Base-by-base conservation (phyloP, 2,888 invertebrate species). In the Podabrus alpinus region DNA sequence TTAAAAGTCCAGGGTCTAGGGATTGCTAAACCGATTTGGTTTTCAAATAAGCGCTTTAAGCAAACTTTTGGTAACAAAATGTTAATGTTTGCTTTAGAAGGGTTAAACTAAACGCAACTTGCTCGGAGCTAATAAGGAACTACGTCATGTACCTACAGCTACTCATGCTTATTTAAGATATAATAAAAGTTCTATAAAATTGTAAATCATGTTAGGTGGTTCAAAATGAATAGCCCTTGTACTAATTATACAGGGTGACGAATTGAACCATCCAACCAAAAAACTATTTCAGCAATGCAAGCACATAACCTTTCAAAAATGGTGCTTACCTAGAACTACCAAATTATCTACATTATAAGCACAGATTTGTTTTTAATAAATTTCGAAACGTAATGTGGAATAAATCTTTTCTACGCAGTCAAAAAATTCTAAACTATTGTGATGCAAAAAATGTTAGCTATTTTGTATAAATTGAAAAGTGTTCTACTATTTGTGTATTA, bases 401-500 rank as follows among this genome's bases (percentile, higher is more conserved):
- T n/a, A n/a, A n/a, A n/a, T n/a, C n/a, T 45, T 45, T n/a, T 45
- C 45, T 45, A 45, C n/a, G n/a, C 45, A 45, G n/a, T 45, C 45
- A n/a, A 45, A 45, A 45, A 45, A 1, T 2, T 7, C 45, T 45
- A 45, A 45, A n/a, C 45, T 45, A 45, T 7, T 45, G n/a, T n/a
- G 7, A 75, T 73, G 70, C 75, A 72, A 69, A 75, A 78, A 73
- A 67, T 68, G 29, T 45, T 45, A 29, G 3, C 25, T 29, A 29
- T 29, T 29, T 29, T 29, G 25, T 29, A 29, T 29, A 45, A 45
- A 45, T n/a, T 45, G 45, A 9, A n/a, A n/a, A 45, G 1, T 45
- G 45, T 45, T n/a, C 5, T 45, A 13, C 7, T 45, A 45, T 4
- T 45, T 7, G 45, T 45, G 45, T n/a, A 86, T 89, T 94, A 94